phyloP scores from a whole-genome alignment of 2,888 invertebrate species.

The Trypoxylon attenuatum region DNA sequence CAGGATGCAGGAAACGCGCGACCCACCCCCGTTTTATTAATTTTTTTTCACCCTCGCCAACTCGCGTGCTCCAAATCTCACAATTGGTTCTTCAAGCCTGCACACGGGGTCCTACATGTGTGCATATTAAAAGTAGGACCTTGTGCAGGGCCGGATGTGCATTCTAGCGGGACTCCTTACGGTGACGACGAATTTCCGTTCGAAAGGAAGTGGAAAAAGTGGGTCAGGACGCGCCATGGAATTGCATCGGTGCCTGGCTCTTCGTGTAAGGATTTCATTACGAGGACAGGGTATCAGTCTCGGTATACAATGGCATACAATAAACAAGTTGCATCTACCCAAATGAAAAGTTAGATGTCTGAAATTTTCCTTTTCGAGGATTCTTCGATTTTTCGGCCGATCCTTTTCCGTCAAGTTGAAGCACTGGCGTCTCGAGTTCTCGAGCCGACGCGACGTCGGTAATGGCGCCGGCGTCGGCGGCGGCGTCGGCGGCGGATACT shows the following conservation, averaged over 20 bases:
- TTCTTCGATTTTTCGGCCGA: too few relatives aligned
- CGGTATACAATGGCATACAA: not conserved
- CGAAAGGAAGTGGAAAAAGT: conserved; percentile 27
- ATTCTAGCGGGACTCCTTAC: conserved; percentile 53
- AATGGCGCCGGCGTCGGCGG: conserved; percentile 14
- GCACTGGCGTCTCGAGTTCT: too few relatives aligned
- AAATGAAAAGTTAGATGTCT: too few relatives aligned
- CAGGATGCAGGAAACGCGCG: conserved; percentile 48
- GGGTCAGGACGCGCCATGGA: conserved; percentile 19
- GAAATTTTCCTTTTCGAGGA: too few relatives aligned
- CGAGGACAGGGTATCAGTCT: not conserved
- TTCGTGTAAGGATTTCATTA: not conserved
- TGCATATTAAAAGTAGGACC: conserved; percentile 23
- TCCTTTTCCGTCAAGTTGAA: too few relatives aligned
- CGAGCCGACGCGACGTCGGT: too few relatives aligned
- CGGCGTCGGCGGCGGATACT: too few relatives aligned
- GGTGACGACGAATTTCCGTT: conserved; percentile 41
- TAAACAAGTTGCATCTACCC: too few relatives aligned
- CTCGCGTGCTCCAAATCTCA: conserved; percentile 16
- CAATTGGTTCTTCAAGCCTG: conserved; percentile 21
- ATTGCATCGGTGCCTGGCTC: conserved; percentile 4
- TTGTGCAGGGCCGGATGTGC: conserved; percentile 47
- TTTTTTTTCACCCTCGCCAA: conserved; percentile 32
- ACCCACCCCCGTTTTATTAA: conserved; percentile 47
- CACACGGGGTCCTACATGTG: not conserved